Percentiles rank a stretch among this genome's conserved stretches.
These are phyloP conservation scores for Periophthalmodon schlosseri DNA, from an alignment of 2,113 vertebrate genomes.

Conservation along the genomic window DNA sequence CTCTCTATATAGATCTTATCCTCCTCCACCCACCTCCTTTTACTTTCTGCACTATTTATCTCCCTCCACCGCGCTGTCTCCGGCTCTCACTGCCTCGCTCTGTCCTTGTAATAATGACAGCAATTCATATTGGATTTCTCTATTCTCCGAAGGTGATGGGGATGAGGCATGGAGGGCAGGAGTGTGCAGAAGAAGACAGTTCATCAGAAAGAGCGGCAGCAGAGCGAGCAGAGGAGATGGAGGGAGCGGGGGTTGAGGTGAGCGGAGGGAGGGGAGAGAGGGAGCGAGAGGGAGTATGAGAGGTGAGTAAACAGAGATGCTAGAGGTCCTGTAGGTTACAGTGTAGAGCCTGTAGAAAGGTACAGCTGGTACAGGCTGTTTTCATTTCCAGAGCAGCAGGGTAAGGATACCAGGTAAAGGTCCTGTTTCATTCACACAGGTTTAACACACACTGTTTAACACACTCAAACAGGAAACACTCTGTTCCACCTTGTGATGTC, in stretches of 20 bases:
- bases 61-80: conserved; percentile 32
- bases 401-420: too few relatives aligned
- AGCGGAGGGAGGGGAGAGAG: conserved; percentile 10
- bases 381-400: too few relatives aligned
- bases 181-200: conserved; percentile 46
- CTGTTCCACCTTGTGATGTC: too few relatives aligned
- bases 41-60: conserved; percentile 53
- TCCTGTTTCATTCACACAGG: too few relatives aligned
- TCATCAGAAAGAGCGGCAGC: conserved; percentile 37
- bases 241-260: conserved; percentile 14
- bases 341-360: neutral
- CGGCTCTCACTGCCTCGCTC: conserved; percentile 34
- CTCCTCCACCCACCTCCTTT: conserved; percentile 53
- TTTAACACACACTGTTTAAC: too few relatives aligned
- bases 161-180: conserved; percentile 45
- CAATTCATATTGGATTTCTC: conserved; percentile 71
- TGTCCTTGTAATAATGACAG: conserved; percentile 71
- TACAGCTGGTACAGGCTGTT: too few relatives aligned
- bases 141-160: conserved; percentile 59
- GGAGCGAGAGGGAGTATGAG: neutral
- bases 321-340: neutral
- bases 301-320: neutral
- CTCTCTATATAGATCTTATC: conserved; percentile 74
- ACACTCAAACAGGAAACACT: too few relatives aligned
- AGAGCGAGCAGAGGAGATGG: conserved; percentile 7